These are phyloP conservation scores for Eupithecia centaureata DNA, from an alignment of 2,888 invertebrate genomes.

Conservation along the genomic window DNA sequence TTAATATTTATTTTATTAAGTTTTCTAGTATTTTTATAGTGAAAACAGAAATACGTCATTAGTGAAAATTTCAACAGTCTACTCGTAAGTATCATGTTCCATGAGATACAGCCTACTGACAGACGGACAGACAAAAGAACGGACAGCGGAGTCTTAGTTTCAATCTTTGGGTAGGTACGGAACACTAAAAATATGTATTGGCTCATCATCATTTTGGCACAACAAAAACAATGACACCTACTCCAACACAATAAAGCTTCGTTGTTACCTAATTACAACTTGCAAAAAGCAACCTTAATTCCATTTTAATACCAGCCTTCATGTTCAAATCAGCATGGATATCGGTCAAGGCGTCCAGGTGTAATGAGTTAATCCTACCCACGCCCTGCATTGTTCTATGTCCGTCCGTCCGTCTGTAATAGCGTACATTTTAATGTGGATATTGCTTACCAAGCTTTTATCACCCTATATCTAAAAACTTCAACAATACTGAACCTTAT, in stretches of 20 bases:
- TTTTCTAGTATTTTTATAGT: too few relatives aligned
- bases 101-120: too few relatives aligned
- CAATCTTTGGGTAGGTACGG: background rate
- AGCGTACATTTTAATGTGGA: constrained; percentile 74
- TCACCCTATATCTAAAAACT: background rate
- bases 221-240: constrained; percentile 26
- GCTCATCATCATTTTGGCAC: background rate
- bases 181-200: background rate
- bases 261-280: constrained; percentile 33
- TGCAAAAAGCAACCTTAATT: constrained; percentile 42
- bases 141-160: too few relatives aligned
- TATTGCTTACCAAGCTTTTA: constrained; percentile 54
- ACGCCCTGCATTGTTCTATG: constrained; percentile 80
- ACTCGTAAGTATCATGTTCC: too few relatives aligned
- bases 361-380: constrained; percentile 78
- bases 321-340: constrained; percentile 63
- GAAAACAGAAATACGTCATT: too few relatives aligned
- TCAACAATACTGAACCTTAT: constrained; percentile 15
- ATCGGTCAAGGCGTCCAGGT: constrained; percentile 81
- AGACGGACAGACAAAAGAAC: too few relatives aligned
- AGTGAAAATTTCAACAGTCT: too few relatives aligned
- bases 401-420: constrained; percentile 68
- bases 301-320: constrained; percentile 45
- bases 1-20: too few relatives aligned
- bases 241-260: constrained; percentile 11